These are phyloP conservation scores for Augochlora pura DNA, from an alignment of 1,140 invertebrate species.

Conservation along the genomic window DNA sequence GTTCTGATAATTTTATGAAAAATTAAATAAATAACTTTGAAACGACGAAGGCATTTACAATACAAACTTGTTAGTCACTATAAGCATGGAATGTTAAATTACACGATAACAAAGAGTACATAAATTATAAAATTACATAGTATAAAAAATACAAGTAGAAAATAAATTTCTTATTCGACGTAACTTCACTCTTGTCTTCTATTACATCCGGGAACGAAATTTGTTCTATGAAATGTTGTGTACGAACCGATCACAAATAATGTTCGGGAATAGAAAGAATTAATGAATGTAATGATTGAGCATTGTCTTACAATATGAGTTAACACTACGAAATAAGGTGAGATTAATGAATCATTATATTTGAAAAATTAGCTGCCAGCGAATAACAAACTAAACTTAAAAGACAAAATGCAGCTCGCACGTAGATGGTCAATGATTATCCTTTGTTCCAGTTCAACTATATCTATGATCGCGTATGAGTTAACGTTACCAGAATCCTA, in stretches of 20 bases:
- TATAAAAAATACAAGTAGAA: conserved; percentile 53
- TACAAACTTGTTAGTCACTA: conserved; percentile 57
- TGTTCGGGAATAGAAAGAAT: conserved; percentile 23
- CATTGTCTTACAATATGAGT: conserved; percentile 30
- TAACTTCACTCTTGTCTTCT: conserved; percentile 33
- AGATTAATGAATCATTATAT: conserved; percentile 46
- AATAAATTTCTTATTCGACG: conserved; percentile 37
- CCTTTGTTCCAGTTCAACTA: conserved; percentile 42
- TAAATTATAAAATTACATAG: conserved; percentile 44
- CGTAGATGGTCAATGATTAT: conserved; percentile 43
- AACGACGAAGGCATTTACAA: conserved; percentile 56
- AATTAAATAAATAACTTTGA: conserved; percentile 59
- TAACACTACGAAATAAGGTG: conserved; percentile 38
- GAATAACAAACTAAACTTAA: conserved; percentile 36
- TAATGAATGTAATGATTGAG: conserved; percentile 41
- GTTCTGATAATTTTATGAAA: conserved; percentile 47
- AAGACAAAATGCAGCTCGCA: conserved; percentile 41
- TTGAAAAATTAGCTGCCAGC: conserved; percentile 34
- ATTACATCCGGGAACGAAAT: conserved; percentile 28
- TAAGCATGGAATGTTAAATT: conserved; percentile 68
- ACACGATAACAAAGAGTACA: conserved; percentile 53
- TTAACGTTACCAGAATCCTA: not conserved
- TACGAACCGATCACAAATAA: conserved; percentile 36
- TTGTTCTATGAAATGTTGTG: conserved; percentile 17
- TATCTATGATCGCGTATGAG: not conserved